These are phyloP conservation scores for Yponomeuta plumbellus DNA, from an alignment of 2,888 invertebrate genomes.

Conservation along the genomic window DNA sequence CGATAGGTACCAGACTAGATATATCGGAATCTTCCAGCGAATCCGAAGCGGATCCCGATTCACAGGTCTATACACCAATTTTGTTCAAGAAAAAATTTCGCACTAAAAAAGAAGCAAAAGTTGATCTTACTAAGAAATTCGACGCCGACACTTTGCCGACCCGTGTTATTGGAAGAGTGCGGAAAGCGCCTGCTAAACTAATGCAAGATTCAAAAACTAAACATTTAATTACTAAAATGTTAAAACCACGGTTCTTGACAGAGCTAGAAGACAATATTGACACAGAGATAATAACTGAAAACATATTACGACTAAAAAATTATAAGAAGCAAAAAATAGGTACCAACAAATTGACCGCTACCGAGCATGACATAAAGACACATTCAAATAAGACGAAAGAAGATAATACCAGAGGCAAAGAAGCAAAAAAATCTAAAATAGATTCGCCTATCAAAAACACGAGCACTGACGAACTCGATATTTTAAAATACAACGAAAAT, in stretches of 20 bases:
- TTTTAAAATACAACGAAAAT: background rate
- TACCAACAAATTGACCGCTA: slow-evolving; percentile 9
- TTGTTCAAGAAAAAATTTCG: slow-evolving; percentile 39
- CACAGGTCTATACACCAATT: slow-evolving; percentile 45
- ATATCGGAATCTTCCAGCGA: slow-evolving; percentile 50
- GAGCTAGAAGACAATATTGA: slow-evolving; percentile 50
- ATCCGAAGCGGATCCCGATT: slow-evolving; percentile 46
- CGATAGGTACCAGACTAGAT: slow-evolving; percentile 27
- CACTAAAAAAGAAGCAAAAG: slow-evolving; percentile 35
- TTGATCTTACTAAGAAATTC: slow-evolving; percentile 48
- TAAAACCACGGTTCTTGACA: slow-evolving; percentile 40
- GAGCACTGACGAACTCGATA: too few relatives aligned
- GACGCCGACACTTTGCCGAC: slow-evolving; percentile 45
- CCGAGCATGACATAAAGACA: background rate
- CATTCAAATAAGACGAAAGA: background rate
- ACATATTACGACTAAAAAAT: slow-evolving; percentile 47
- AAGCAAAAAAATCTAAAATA: background rate
- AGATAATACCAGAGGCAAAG: slow-evolving; percentile 17
- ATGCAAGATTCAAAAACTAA: slow-evolving; percentile 30
- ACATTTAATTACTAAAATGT: slow-evolving; percentile 33
- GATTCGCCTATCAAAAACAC: too few relatives aligned
- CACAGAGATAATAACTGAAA: slow-evolving; percentile 49
- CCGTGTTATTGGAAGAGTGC: slow-evolving; percentile 49
- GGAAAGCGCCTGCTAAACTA: slow-evolving; percentile 53
- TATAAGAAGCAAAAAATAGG: slow-evolving; percentile 23